These are phyloP conservation scores for Drosophila nannoptera DNA, from an alignment of 1,140 invertebrate genomes.

Conservation along the genomic window DNA sequence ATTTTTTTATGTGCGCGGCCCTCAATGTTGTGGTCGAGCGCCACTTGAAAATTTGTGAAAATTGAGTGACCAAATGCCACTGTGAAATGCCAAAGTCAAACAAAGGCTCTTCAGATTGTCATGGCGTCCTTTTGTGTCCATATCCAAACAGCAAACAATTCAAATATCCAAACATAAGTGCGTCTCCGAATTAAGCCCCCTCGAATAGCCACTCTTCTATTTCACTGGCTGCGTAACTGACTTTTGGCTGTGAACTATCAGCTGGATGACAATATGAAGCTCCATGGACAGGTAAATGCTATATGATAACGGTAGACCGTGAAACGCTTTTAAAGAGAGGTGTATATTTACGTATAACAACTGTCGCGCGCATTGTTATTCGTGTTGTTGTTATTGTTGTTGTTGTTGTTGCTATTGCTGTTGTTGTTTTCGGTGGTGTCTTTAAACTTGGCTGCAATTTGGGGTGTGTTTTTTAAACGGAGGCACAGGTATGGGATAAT, in stretches of 20 bases:
- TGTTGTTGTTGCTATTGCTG: conserved; percentile 19
- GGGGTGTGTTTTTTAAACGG: conserved; percentile 64
- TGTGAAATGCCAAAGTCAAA: conserved; percentile 52
- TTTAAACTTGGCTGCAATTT: conserved; percentile 64
- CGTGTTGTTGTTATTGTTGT: conserved; percentile 14
- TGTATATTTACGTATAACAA: conserved; percentile 21
- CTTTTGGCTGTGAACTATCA: neutral
- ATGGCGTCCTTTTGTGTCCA: conserved; percentile 45
- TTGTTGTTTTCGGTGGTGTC: conserved; percentile 63
- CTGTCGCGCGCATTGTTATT: conserved; percentile 33
- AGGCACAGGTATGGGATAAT: conserved; percentile 71
- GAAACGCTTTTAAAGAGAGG: neutral
- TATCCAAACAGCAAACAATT: conserved; percentile 25
- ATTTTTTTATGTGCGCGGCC: conserved; percentile 36
- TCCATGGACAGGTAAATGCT: conserved; percentile 25
- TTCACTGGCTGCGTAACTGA: neutral
- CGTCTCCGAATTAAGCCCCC: conserved; percentile 1
- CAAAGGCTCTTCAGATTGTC: conserved; percentile 46
- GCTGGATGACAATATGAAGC: conserved; percentile 8
- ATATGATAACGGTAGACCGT: conserved; percentile 23
- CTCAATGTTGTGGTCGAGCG: conserved; percentile 45
- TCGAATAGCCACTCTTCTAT: conserved; percentile 10
- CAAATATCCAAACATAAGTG: conserved; percentile 16
- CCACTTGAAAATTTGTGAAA: conserved; percentile 63
- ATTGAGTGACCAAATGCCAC: conserved; percentile 43